Evolutionary conservation across 2,113 vertebrate genomes (phyloP).

Genomic region (Neopipo cinnamomea): DNA sequence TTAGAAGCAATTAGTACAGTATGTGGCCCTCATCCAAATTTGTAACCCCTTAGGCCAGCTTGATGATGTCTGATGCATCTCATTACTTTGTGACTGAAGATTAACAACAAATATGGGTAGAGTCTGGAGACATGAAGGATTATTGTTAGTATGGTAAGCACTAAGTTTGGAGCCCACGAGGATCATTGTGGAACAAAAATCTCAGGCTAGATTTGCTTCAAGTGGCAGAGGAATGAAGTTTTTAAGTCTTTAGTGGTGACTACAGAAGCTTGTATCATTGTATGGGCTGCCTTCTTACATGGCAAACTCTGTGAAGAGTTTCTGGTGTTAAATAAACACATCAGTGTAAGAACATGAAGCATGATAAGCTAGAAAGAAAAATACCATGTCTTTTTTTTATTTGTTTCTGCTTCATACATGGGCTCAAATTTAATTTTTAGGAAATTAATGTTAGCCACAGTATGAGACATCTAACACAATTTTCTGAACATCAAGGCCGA

Average conservation of each 20-base stretch:
- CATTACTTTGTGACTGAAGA: slow-evolving; percentile 57
- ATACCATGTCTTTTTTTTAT: neutral
- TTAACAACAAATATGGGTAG: neutral
- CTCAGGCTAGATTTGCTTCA: neutral
- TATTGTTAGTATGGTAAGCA: neutral
- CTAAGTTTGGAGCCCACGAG: neutral
- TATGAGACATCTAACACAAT: neutral
- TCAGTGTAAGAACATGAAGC: neutral
- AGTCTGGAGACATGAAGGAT: slow-evolving; percentile 32
- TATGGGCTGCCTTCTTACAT: neutral
- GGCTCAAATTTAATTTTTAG: neutral
- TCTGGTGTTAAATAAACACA: neutral
- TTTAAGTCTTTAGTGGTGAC: neutral
- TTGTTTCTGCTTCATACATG: neutral
- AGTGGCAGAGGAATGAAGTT: neutral
- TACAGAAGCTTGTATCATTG: neutral
- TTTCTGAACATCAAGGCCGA: neutral
- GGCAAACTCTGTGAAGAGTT: neutral
- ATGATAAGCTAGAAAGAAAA: neutral
- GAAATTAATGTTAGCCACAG: neutral
- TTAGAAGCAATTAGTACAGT: slow-evolving; percentile 66
- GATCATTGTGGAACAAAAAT: neutral
- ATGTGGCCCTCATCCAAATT: slow-evolving; percentile 55
- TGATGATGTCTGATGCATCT: slow-evolving; percentile 51
- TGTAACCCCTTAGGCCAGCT: slow-evolving; percentile 59